Evolutionary conservation across 2,113 vertebrate genomes (phyloP), one percentile per base, ranked within the genome.

Genomic region (Mustela nigripes): DNA sequence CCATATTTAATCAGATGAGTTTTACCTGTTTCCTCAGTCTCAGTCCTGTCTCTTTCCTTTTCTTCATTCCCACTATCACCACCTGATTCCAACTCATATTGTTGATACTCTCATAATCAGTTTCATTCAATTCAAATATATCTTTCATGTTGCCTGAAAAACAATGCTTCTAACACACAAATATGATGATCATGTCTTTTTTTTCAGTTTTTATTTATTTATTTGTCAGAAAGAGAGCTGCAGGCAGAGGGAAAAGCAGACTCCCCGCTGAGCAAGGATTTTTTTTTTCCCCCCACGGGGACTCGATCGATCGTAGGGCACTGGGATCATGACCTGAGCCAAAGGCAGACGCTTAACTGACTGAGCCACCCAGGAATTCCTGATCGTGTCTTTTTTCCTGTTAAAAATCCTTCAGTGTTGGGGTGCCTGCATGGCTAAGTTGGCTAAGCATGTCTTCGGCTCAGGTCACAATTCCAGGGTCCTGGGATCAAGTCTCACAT

Each of bases 121-220:
- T 80, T 33, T 84, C 26, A 80, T 89, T 95, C 45, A 71, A 92
- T 71, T 95, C 63, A 73, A 60, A 82, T 81, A 65, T 7, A 91
- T 95, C 58, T 95, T 93, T 90, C 53, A 69, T 24, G 53, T 89
- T 94, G 45, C 39, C 19, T 89, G 26, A 24, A 97, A 95, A 92
- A 95, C 53, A 92, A 88, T 88, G 21, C 39, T 82, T 88, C 60
- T 96, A 76, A 94, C 90, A 95, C 19, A 69, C 50, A 95, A 63
- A 90, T 82, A 53, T 63, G 26, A 84, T 58, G 56, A 58, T 84
- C 4, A 28, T 91, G n/a, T 79, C 33, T 73, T 84, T 82, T 89
- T 48, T 48, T 10, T 48, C 45, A 65, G 63, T 33, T 31, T 65
- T 65, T 33, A 65, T 65, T 65, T 65, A 63, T 65, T 65, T 65